Evolutionary conservation across 1,140 invertebrate genomes (phyloP), one percentile per base, ranked within the genome.

Genomic region (Acyrthosiphon pisum): DNA sequence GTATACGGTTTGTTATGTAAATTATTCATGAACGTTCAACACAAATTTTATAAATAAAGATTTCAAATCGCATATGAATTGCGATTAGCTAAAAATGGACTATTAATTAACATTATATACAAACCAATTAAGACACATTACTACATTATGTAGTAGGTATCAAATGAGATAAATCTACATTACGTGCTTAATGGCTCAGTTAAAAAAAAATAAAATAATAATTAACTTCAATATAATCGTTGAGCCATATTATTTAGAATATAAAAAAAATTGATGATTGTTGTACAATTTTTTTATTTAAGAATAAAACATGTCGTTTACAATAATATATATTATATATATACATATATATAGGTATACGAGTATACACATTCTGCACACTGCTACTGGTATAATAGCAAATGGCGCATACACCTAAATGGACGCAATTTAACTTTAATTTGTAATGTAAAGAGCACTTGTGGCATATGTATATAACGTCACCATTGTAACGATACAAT

Each of bases 401-500:
- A 68, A 68, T n/a, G n/a, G 26, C 60, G 60, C 30, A 18, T 76
- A 76, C 60, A n/a, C 60, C 30, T 76, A 76, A 76, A 76, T 76
- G 60, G 60, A 76, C n/a, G 8, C 60, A 76, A 76, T 76, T 76
- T 76, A 76, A 76, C 60, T 76, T 76, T 76, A 76, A 76, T 76
- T 76, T 76, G 60, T 76, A n/a, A 76, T 35, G 60, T 76, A n/a
- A 76, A 76, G 60, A 76, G 60, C 60, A 76, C 60, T 76, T 76
- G 60, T 76, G 30, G 60, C 30, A 18, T 68, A 68, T 68, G 60
- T 68, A n/a, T 68, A 68, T n/a, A 68, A 68, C 60, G 11, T 68
- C 60, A 68, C 26, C 60, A 1, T 76, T 35, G 60, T 35, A 76
- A 76, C 60, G 60, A n/a, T 76, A 76, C 60, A 76, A 76, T 76